Percentiles rank a stretch among this genome's conserved stretches.
Conservation (phyloP, 2,113 vertebrate genomes). For the Daubentonia madagascariensis region DNA sequence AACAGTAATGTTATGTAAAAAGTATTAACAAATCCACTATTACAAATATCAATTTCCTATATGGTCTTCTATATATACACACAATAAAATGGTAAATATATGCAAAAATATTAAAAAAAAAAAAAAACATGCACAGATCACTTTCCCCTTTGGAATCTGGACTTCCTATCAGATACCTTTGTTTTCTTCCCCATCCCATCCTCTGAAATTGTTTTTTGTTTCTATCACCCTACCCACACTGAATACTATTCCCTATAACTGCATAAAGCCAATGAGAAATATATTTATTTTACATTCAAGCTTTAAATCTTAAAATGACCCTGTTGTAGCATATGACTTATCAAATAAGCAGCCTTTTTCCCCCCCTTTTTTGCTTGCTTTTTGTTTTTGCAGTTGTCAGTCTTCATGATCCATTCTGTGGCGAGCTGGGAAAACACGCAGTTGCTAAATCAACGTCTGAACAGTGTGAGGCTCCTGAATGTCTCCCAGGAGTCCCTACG, state of each 20-base stretch:
- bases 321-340: slow-evolving; percentile 86
- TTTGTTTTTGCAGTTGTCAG: slow-evolving; percentile 81
- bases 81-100: slow-evolving; percentile 90
- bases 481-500: slow-evolving; percentile 82
- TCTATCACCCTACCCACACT: slow-evolving; percentile 83
- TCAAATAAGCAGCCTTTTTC: slow-evolving; percentile 84
- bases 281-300: slow-evolving; percentile 88
- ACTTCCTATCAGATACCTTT: slow-evolving; percentile 80
- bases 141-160: slow-evolving; percentile 82
- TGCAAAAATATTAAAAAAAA: slow-evolving; percentile 86
- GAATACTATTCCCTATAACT: slow-evolving; percentile 83
- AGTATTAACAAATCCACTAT: slow-evolving; percentile 91
- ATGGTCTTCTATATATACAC: slow-evolving; percentile 86
- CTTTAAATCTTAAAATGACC: slow-evolving; percentile 87
- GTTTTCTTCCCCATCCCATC: slow-evolving; percentile 70
- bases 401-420: slow-evolving; percentile 88
- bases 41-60: slow-evolving; percentile 90
- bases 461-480: slow-evolving; percentile 83
- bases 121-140: slow-evolving; percentile 86
- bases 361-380: neutral
- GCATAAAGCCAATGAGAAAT: slow-evolving; percentile 85
- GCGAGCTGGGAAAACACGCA: slow-evolving; percentile 88
- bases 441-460: slow-evolving; percentile 85
- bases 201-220: slow-evolving; percentile 73
- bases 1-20: slow-evolving; percentile 90